Percentiles rank a stretch among this genome's conserved stretches.
Conservation (phyloP, 2,113 vertebrate species). For the Lepisosteus osseus region DNA sequence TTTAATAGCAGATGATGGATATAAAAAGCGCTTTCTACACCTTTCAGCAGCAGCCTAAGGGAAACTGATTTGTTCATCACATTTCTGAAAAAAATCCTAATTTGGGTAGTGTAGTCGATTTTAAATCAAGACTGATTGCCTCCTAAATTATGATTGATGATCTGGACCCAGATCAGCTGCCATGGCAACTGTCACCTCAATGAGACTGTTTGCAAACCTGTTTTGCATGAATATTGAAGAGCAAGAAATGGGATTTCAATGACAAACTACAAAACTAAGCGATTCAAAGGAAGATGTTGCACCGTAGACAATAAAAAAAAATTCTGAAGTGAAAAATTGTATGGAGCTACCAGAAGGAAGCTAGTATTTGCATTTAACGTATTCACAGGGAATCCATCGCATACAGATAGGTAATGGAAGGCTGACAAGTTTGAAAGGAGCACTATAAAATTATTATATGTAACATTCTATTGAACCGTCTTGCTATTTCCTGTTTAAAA, state of each 20-base stretch:
- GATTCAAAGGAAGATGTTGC: neutral
- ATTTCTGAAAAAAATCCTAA: neutral
- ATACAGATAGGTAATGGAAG: neutral
- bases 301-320: neutral
- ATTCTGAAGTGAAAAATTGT: neutral
- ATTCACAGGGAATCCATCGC: neutral
- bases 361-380: neutral
- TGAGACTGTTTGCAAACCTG: constrained; percentile 6
- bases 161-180: constrained; percentile 2
- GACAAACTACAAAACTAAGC: neutral
- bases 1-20: neutral
- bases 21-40: neutral
- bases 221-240: neutral
- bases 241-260: neutral
- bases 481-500: too few species aligned
- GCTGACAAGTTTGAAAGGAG: too few species aligned
- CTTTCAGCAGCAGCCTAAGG: neutral
- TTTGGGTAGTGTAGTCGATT: neutral
- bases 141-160: constrained; percentile 14
- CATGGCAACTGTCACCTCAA: constrained; percentile 7
- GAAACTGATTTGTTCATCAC: neutral
- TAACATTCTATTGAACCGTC: too few species aligned
- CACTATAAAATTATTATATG: too few species aligned
- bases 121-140: constrained; percentile 8
- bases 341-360: neutral